Base-by-base conservation (phyloP, 2,888 invertebrate species). In the Nasonovia ribisnigri region DNA sequence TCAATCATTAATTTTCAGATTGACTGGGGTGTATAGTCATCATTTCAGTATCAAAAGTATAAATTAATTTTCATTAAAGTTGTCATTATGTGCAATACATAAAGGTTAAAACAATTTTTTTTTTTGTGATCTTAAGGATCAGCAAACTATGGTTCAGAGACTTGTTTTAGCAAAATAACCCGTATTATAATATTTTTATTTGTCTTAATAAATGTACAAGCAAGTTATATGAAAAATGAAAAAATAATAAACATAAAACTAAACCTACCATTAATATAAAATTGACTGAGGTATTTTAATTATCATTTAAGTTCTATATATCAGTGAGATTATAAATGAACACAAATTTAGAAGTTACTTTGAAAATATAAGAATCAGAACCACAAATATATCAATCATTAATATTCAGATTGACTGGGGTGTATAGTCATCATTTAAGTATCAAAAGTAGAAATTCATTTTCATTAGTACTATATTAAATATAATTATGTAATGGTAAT, bases 1-100 rank as follows among this genome's bases (percentile, higher is more conserved):
- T 90, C 93, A 93, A 93, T 93, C 89, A 93, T 84, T 51, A 29
- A 20, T 42, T 54, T 89, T 93, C 93, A 93, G 93, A 93, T 93
- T 93, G 93, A 93, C 93, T 93, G 90, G 90, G 90, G 90, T 90
- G 86, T 93, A 93, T 93, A 90, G 48, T 93, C 84, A 93, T 93
- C 90, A 93, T 90, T 8, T 42, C 46, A 67, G 3, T 36, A 43
- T 24, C 46, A n/a, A n/a, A 84, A 43, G 26, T 57, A 84, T 24
- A 57, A 43, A 57, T 43, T n/a, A 0, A 86, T 46, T 29, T n/a
- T 86, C 10, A 54, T 57, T 84, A 54, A 29, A n/a, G n/a, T n/a
- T n/a, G n/a, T n/a, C 24, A 48, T 57, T 57, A 57, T 36, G 6
- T 8, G 20, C 6, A 77, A 77, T 24, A 88, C 26, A 42, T 43